Evolutionary conservation across 2,797 vertebrate species (phyloP).

Genomic region (Premnoplex brunnescens): DNA sequence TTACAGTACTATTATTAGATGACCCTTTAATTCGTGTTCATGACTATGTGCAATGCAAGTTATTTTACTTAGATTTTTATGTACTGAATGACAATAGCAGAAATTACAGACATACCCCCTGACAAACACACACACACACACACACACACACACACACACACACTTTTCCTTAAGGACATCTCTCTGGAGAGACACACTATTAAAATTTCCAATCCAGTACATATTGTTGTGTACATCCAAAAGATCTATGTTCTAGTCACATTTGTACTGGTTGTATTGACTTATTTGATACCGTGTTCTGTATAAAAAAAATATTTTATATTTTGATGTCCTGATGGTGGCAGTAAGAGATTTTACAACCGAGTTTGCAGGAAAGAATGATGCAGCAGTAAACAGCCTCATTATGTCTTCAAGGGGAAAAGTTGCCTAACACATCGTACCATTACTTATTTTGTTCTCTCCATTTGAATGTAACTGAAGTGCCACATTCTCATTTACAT

Average conservation of each 20-base stretch:
- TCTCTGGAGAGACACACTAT: not conserved
- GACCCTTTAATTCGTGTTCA: not conserved
- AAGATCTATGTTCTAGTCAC: not conserved
- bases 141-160: too few relatives aligned
- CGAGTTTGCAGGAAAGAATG: not conserved
- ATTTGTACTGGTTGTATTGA: not conserved
- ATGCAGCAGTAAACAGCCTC: not conserved
- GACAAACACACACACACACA: too few relatives aligned
- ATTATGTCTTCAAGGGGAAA: not conserved
- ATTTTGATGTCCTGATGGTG: slow-evolving; percentile 47
- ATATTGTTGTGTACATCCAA: not conserved
- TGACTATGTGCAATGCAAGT: not conserved
- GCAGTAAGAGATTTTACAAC: slow-evolving; percentile 37
- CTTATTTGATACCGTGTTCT: not conserved
- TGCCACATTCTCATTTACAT: not conserved
- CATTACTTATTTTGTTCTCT: not conserved
- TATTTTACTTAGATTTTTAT: not conserved
- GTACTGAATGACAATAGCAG: not conserved
- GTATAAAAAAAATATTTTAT: not conserved
- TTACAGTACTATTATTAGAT: not conserved
- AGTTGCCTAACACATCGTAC: not conserved
- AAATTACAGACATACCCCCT: not conserved
- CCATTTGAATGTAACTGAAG: not conserved
- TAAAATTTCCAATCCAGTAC: not conserved
- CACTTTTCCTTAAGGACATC: not conserved